Evolutionary conservation across 2,797 vertebrate species (phyloP).

Genomic region (Syngnathus rostellatus): DNA sequence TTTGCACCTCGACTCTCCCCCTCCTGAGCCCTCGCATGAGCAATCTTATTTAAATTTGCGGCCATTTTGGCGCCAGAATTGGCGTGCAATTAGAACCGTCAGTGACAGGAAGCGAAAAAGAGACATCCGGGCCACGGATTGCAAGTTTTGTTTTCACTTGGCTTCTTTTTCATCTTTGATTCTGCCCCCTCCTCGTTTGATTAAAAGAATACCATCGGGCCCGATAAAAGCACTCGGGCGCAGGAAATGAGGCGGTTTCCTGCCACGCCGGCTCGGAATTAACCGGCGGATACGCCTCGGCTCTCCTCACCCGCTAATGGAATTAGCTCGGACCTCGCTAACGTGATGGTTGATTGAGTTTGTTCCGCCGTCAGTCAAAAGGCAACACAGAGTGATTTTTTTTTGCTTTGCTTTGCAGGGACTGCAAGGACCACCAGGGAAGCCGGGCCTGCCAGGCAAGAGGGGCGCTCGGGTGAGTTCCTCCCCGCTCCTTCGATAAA

Average conservation of each 20-base stretch:
- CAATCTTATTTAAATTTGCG: too few species aligned
- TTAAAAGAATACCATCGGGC: slow-evolving; percentile 61
- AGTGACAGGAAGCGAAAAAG: slow-evolving; percentile 7
- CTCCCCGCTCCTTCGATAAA: background rate
- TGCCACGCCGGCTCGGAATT: slow-evolving; percentile 32
- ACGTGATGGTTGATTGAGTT: slow-evolving; percentile 10
- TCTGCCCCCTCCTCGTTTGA: slow-evolving; percentile 46
- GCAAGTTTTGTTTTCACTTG: background rate
- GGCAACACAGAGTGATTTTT: slow-evolving; percentile 24
- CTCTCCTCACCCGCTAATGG: slow-evolving; percentile 40
- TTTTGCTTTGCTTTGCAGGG: slow-evolving; percentile 66
- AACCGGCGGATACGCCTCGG: slow-evolving; percentile 44
- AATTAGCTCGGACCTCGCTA: slow-evolving; percentile 30
- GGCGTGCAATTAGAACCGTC: slow-evolving; percentile 20
- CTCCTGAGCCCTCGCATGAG: too few species aligned
- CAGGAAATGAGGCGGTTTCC: slow-evolving; percentile 66
- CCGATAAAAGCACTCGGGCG: slow-evolving; percentile 42
- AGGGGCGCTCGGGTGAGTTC: slow-evolving; percentile 87
- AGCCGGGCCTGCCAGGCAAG: slow-evolving; percentile 81
- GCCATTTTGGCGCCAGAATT: background rate
- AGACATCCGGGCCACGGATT: slow-evolving; percentile 1
- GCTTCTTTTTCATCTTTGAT: slow-evolving; percentile 9
- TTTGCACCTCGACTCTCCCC: background rate
- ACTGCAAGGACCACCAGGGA: slow-evolving; percentile 81
- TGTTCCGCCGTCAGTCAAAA: background rate